Base-by-base conservation (phyloP, 2,797 vertebrate genomes). In the Sciurus vulgaris region DNA sequence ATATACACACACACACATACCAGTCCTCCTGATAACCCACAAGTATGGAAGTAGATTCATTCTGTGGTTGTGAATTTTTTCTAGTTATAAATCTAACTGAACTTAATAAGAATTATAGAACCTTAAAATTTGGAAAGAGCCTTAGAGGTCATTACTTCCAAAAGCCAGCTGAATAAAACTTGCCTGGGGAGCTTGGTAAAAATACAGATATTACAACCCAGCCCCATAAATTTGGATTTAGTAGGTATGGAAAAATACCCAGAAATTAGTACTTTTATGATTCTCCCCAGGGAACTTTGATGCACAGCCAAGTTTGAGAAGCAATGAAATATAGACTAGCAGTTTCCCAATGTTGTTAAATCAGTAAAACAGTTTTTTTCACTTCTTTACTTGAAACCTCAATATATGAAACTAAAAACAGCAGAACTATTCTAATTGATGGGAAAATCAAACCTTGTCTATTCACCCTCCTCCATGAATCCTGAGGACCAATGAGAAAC, bases 201-300 rank as follows among this genome's bases (percentile, higher is more conserved):
- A 97, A 92, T 70, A 93, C 22, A 96, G 93, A 96, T 90, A 95
- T 92, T 92, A 90, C 67, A 92, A 82, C 33, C 56, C 17, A 94
- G 30, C 56, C 22, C 44, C 35, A 93, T 73, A 85, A 76, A 95
- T 90, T 92, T 87, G 9, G 14, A 90, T 82, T 95, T 93, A 97
- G 81, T 69, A 78, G 81, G 61, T 59, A 85, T 96, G 92, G 96
- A 97, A 97, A 97, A 96, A 93, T 87, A 96, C 38, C 49, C 87
- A 95, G 95, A 90, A 97, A 97, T 97, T 93, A 97, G 63, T 93
- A 65, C n/a, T 93, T 95, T 94, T 92, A 87, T 95, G 92, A 96
- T 54, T 69, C 77, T 95, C n/a, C 26, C 84, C 44, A 38, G 14
- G 54, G 67, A 35, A 92, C 92, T 93, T 77, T 96, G 89, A 96